These are phyloP conservation scores for Kradibia gibbosae DNA, from an alignment of 1,140 invertebrate genomes.

Conservation along the genomic window DNA sequence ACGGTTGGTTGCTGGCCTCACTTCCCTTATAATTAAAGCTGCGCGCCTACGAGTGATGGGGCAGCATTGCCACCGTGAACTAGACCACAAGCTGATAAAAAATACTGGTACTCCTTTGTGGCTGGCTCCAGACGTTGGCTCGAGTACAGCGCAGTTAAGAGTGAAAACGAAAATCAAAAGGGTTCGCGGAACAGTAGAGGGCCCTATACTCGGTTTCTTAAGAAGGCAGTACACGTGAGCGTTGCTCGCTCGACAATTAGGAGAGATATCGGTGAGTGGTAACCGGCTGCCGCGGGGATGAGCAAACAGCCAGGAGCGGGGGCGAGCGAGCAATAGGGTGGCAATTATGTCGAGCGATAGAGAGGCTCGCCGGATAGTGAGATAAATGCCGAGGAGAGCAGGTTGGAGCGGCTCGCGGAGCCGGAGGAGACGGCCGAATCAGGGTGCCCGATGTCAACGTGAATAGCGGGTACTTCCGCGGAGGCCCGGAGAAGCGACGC, in stretches of 20 bases:
- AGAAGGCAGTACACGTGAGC: not conserved
- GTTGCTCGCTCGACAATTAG: not conserved
- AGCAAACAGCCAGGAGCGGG: not conserved
- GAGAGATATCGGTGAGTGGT: not conserved
- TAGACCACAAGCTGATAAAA: constrained; percentile 33
- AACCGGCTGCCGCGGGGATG: not conserved
- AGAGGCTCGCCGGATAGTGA: not conserved
- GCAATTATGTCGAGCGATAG: constrained; percentile 25
- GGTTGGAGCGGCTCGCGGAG: not conserved
- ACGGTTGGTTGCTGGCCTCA: not conserved
- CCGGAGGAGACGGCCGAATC: constrained; percentile 37
- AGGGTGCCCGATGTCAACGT: constrained; percentile 41
- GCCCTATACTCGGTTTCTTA: not conserved
- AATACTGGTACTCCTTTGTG: constrained; percentile 1
- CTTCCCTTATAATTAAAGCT: constrained; percentile 45
- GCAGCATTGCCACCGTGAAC: not conserved
- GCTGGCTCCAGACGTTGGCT: not conserved
- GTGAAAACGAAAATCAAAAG: not conserved
- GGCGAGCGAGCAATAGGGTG: constrained; percentile 6
- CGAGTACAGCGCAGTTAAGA: not conserved
- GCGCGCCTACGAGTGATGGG: constrained; percentile 46
- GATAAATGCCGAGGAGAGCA: not conserved
- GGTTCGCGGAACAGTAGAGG: not conserved
- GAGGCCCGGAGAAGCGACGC: not conserved
- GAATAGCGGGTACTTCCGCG: constrained; percentile 48